Evolutionary conservation across 2,113 vertebrate genomes (phyloP).

Genomic region (Amblyopsis rosae): DNA sequence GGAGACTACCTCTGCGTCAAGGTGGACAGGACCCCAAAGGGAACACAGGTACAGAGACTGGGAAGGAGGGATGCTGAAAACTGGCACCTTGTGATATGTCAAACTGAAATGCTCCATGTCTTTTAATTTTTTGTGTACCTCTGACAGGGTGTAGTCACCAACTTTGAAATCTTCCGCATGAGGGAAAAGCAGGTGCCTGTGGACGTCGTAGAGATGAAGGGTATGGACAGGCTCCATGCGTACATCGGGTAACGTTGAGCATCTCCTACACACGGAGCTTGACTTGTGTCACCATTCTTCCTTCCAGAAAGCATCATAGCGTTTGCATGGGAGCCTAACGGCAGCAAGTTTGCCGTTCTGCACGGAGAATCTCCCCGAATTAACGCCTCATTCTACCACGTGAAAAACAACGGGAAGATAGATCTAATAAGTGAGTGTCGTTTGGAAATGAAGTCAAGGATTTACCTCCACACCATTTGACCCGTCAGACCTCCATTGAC

Average conservation of each 20-base stretch:
- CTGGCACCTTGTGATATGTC: neutral
- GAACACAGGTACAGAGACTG: constrained; percentile 82
- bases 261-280: neutral
- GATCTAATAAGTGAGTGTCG: constrained; percentile 91
- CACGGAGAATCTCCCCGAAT: constrained; percentile 94
- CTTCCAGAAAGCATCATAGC: constrained; percentile 92
- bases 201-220: constrained; percentile 99
- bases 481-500: neutral
- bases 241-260: neutral
- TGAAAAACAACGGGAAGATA: constrained; percentile 98
- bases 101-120: neutral
- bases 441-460: no score
- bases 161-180: constrained; percentile 99
- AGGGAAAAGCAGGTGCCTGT: constrained; percentile 98
- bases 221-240: constrained; percentile 59
- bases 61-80: neutral
- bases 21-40: constrained; percentile 95
- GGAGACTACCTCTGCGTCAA: constrained; percentile 98
- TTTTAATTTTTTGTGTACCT: neutral
- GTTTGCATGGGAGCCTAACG: constrained; percentile 98
- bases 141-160: constrained; percentile 93
- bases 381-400: constrained; percentile 93
- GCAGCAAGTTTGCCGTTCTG: constrained; percentile 96
- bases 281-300: neutral
- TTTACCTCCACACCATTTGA: neutral